Base-by-base conservation (phyloP, 2,888 invertebrate genomes). In the Zygothrica quintamaculata region DNA sequence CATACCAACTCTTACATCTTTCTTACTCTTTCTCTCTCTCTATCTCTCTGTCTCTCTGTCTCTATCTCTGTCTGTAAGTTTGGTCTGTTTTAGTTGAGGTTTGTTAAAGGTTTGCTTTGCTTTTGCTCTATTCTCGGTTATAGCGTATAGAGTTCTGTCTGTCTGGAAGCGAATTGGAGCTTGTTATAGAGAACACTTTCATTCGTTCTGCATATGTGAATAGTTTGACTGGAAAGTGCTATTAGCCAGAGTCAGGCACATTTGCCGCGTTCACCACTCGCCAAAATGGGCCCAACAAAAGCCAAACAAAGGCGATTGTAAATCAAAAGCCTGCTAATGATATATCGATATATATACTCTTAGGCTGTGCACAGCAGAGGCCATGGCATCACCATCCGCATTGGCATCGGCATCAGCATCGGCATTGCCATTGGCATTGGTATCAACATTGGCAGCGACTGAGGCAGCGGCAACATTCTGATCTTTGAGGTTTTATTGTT, bases 281-380 rank as follows among this genome's bases (percentile, higher is more conserved):
- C 64, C 65, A 72, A 77, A 72, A 72, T 77, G 57, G 74, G 59
- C 39, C 40, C 59, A 72, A 79, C 84, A 79, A 79, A 85, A 67
- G 84, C 40, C 71, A 22, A 67, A 86, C 84, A 84, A 80, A 84
- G 85, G 81, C 74, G 84, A 84, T 68, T 86, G 84, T 84, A 86
- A 79, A 79, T 79, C 84, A 86, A 79, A 78, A 86, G 77, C 55
- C 81, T 65, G 78, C 81, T 80, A 80, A 80, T 80, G 79, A 87
- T 80, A 80, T 87, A 87, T 80, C 87, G 87, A 87, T 84, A 79
- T 73, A 75, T 70, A 3, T 5, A 5, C 18, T 5, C 18, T n/a
- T n/a, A 22, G 18, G n/a, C n/a, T 64, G 46, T 51, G 43, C 76
- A 40, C 52, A 48, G 65, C 59, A 40, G 52, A 39, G 55, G 37